Conservation (phyloP, 2,797 vertebrate species). For the Geotrypetes seraphini region DNA sequence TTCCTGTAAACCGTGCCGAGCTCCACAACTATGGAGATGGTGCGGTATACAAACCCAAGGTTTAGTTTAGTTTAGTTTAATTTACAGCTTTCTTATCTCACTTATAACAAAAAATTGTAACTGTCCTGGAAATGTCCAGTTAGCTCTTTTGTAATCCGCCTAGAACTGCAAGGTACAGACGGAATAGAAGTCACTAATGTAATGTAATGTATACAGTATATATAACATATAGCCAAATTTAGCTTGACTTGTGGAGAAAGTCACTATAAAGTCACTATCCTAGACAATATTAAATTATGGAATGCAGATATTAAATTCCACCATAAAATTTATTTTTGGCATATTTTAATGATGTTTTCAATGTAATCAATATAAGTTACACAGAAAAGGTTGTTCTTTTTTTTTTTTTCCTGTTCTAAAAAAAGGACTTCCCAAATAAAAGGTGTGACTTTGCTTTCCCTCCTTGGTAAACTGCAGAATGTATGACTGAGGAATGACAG, state of each 20-base stretch:
- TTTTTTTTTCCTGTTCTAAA: constrained; percentile 28
- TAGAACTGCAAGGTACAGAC: too few relatives aligned
- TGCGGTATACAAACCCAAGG: too few relatives aligned
- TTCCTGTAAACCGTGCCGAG: too few relatives aligned
- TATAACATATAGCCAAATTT: constrained; percentile 10
- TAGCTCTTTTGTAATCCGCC: too few relatives aligned
- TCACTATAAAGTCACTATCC: not conserved
- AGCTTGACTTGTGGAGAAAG: constrained; percentile 19
- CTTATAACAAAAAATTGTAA: too few relatives aligned
- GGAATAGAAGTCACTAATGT: too few relatives aligned
- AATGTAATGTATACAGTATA: too few relatives aligned
- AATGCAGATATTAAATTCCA: constrained; percentile 14
- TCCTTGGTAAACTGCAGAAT: constrained; percentile 49
- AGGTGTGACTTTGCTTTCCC: constrained; percentile 60
- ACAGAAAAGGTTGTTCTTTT: constrained; percentile 40
- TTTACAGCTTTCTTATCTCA: too few relatives aligned
- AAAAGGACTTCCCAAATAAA: constrained; percentile 58
- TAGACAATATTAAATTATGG: constrained; percentile 24
- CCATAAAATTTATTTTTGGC: constrained; percentile 25
- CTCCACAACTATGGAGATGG: too few relatives aligned
- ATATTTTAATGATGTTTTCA: not conserved
- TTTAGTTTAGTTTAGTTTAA: too few relatives aligned
- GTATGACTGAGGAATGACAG: constrained; percentile 62
- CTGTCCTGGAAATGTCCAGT: too few relatives aligned
- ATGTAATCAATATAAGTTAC: constrained; percentile 36